phyloP scores from a whole-genome alignment of 2,888 invertebrate genomes.

The Macaria liturata region DNA sequence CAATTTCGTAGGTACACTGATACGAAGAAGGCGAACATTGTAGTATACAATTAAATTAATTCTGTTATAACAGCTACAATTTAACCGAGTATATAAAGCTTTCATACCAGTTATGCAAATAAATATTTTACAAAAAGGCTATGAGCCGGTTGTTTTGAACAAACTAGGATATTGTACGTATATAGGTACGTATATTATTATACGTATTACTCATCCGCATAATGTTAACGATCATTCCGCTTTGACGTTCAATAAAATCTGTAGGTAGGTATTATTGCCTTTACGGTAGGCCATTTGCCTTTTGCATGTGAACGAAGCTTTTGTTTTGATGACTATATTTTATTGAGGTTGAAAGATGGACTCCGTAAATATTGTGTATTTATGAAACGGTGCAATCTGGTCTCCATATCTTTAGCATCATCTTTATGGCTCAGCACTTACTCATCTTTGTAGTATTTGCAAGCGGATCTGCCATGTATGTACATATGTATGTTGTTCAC shows the following conservation, averaged over 20 bases:
- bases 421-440: conserved; percentile 38
- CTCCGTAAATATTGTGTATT: conserved; percentile 13
- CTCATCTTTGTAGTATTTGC: conserved; percentile 40
- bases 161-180: too few relatives aligned
- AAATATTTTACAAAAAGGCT: conserved; percentile 4
- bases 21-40: too few relatives aligned
- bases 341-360: conserved; percentile 16
- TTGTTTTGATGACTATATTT: conserved; percentile 18
- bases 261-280: not conserved
- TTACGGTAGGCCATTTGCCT: conserved; percentile 7
- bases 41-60: too few relatives aligned
- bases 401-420: conserved; percentile 10
- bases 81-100: too few relatives aligned
- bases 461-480: conserved; percentile 40
- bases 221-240: conserved; percentile 5
- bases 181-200: too few relatives aligned
- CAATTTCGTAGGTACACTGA: too few relatives aligned
- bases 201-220: conserved; percentile 12
- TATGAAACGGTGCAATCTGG: conserved; percentile 18
- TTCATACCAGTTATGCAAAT: conserved; percentile 12
- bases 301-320: conserved; percentile 11
- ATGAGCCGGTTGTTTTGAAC: conserved; percentile 1
- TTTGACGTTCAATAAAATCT: conserved; percentile 14
- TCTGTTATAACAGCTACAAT: too few relatives aligned
- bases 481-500: conserved; percentile 14